phyloP scores from a whole-genome alignment of 2,888 invertebrate genomes.

The Sthenelais limicola region DNA sequence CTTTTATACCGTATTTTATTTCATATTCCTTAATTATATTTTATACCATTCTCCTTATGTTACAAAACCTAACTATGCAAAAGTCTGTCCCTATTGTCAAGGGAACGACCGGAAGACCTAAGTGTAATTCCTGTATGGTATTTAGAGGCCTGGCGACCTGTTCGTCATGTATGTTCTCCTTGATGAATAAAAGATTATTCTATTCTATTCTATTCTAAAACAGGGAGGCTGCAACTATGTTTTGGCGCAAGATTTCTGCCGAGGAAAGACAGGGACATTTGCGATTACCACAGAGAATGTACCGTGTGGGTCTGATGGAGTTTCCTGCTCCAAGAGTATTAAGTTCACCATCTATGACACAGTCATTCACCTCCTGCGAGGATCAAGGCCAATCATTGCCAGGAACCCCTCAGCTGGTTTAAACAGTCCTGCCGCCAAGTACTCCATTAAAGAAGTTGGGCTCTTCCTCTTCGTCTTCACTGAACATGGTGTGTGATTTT shows the following conservation, averaged over 20 bases:
- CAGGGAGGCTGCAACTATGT: slow-evolving; percentile 73
- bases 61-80: too few species aligned
- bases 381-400: background rate
- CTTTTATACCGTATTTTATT: too few species aligned
- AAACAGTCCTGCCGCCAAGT: background rate
- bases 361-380: background rate
- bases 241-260: slow-evolving; percentile 68
- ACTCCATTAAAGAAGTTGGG: background rate
- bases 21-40: too few species aligned
- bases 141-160: too few species aligned
- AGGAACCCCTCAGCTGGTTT: too few species aligned
- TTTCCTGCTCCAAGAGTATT: slow-evolving; percentile 87
- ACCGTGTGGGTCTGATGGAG: slow-evolving; percentile 86
- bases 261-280: slow-evolving; percentile 42
- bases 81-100: too few species aligned
- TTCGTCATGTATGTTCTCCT: too few species aligned
- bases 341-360: background rate
- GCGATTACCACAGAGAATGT: slow-evolving; percentile 85
- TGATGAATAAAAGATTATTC: too few species aligned
- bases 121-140: too few species aligned
- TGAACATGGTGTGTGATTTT: too few species aligned
- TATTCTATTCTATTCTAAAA: background rate
- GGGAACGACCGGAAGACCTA: too few species aligned
- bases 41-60: too few species aligned
- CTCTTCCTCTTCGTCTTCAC: background rate